These are phyloP conservation scores for Telenomus remus DNA, from an alignment of 1,140 invertebrate genomes.

Conservation along the genomic window DNA sequence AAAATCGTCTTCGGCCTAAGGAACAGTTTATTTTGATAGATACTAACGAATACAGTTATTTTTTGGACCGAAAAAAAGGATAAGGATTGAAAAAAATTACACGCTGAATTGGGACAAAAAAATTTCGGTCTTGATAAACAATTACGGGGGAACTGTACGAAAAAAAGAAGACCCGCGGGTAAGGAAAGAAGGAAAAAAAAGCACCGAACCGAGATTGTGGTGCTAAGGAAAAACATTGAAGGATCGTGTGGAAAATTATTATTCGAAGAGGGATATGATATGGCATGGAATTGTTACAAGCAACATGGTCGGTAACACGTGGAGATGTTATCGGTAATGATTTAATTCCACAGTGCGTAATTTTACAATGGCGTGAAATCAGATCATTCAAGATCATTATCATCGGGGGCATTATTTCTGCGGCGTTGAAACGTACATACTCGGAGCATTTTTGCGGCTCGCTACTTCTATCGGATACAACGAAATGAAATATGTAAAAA, in stretches of 20 bases:
- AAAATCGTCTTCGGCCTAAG: constrained; percentile 2
- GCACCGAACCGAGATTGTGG: neutral
- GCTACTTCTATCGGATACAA: constrained; percentile 10
- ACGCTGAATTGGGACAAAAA: too few relatives aligned
- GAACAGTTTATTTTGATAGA: too few relatives aligned
- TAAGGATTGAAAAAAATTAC: too few relatives aligned
- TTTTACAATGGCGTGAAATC: constrained; percentile 53
- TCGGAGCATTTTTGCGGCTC: neutral
- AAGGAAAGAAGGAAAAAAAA: too few relatives aligned
- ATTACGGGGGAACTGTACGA: too few relatives aligned
- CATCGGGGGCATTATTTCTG: constrained; percentile 20
- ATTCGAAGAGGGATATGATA: constrained; percentile 31
- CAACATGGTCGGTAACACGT: constrained; percentile 35
- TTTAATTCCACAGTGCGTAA: constrained; percentile 51
- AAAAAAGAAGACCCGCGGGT: too few relatives aligned
- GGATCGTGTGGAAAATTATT: constrained; percentile 34
- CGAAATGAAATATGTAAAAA: neutral
- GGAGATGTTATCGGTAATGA: constrained; percentile 51
- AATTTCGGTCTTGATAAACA: too few relatives aligned
- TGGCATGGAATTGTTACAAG: constrained; percentile 34
- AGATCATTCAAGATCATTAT: constrained; percentile 44
- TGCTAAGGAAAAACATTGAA: constrained; percentile 20
- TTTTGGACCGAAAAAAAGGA: too few relatives aligned
- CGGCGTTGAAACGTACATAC: neutral
- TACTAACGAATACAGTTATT: too few relatives aligned